Evolutionary conservation across 2,888 invertebrate species (phyloP).

Genomic region (Drosophila barbarae): DNA sequence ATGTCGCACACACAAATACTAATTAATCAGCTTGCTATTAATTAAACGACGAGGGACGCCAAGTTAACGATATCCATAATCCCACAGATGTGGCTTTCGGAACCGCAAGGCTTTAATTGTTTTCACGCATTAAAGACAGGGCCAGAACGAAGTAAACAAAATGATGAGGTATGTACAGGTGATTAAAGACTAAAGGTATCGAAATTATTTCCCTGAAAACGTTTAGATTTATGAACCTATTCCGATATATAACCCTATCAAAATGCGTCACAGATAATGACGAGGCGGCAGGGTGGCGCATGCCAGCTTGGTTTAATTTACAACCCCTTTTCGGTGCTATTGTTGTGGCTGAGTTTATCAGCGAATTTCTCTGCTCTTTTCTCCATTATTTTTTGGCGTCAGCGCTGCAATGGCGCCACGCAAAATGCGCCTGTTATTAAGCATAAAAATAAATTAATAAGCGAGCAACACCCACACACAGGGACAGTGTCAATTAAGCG

Average conservation of each 20-base stretch:
- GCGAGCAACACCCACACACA: constrained; percentile 31
- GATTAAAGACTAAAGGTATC: not conserved
- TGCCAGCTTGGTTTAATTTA: constrained; percentile 42
- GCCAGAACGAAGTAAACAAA: not conserved
- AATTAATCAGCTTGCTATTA: constrained; percentile 68
- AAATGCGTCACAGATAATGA: constrained; percentile 25
- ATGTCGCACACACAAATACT: constrained; percentile 50
- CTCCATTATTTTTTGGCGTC: constrained; percentile 15
- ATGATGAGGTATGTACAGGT: not conserved
- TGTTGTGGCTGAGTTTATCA: constrained; percentile 48
- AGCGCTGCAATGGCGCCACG: constrained; percentile 49
- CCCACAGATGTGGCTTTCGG: constrained; percentile 37
- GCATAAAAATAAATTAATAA: constrained; percentile 72
- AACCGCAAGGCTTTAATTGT: constrained; percentile 24
- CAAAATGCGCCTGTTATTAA: constrained; percentile 56
- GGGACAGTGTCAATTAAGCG: constrained; percentile 44
- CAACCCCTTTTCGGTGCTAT: constrained; percentile 34
- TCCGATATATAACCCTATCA: constrained; percentile 15
- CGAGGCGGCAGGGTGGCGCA: constrained; percentile 21
- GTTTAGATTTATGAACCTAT: constrained; percentile 31
- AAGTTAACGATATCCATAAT: constrained; percentile 29
- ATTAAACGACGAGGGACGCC: constrained; percentile 50
- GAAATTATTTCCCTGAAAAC: constrained; percentile 5
- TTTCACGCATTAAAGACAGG: constrained; percentile 16
- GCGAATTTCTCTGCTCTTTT: not conserved